Conservation (phyloP, 2,888 invertebrate species). For the Tanypteryx hageni region DNA sequence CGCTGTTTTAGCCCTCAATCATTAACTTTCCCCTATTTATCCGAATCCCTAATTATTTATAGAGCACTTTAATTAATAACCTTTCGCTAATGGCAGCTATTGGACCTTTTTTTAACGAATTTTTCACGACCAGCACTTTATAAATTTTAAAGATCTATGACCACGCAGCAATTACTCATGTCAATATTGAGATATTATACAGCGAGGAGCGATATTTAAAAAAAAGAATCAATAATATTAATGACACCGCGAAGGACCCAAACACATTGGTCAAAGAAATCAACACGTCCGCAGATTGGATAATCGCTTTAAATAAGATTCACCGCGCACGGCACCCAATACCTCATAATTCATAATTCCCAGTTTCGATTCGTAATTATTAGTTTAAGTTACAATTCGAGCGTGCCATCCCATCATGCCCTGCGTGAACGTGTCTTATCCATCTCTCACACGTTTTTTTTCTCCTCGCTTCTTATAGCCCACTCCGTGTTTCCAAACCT, state of each 20-base stretch:
- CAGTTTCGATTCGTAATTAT: constrained; percentile 57
- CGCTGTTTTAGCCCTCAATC: neutral
- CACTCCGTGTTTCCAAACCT: neutral
- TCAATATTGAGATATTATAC: neutral
- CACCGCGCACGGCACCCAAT: neutral
- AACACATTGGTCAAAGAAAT: constrained; percentile 42
- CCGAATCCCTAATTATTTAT: neutral
- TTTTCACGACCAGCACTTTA: neutral
- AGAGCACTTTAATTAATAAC: neutral
- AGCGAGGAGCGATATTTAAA: neutral
- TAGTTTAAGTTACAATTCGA: constrained; percentile 61
- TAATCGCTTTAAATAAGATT: constrained; percentile 52
- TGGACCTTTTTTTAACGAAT: neutral
- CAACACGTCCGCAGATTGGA: constrained; percentile 55
- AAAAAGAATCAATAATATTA: neutral
- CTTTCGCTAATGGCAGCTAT: neutral
- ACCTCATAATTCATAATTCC: constrained; percentile 47
- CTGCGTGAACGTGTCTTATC: constrained; percentile 58
- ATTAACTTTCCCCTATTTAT: neutral
- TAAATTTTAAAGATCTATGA: neutral
- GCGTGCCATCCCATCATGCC: constrained; percentile 55
- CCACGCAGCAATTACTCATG: neutral
- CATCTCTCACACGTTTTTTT: constrained; percentile 18
- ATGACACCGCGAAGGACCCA: neutral
- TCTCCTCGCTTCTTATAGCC: neutral